Base-by-base conservation (phyloP, 2,888 invertebrate genomes). In the Trisateles emortualis region DNA sequence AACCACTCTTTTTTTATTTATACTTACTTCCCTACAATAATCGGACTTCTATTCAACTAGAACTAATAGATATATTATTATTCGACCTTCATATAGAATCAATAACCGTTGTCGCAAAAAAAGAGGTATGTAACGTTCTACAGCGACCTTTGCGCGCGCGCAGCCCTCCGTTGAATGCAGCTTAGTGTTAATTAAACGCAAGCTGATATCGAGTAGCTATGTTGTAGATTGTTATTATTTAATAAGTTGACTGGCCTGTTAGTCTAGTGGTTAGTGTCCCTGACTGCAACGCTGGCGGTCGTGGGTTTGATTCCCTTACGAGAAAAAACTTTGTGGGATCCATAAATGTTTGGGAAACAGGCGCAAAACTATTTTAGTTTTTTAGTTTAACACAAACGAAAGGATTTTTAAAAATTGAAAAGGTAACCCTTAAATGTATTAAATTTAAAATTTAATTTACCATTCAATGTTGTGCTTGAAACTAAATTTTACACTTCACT, bases 41-140 rank as follows among this genome's bases (percentile, higher is more conserved):
- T 29, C 29, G n/a, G 10, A 9, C 9, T 3, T n/a, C 11, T 9
- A 33, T 6, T 9, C 6, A 33, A 33, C 9, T 14, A 9, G 6
- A 33, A 33, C 33, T 33, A 33, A 13, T 1, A 43, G 5, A 19
- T 13, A 22, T 29, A 35, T 19, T 48, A 30, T 5, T 33, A 52
- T 47, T 22, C 47, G 52, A 45, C 57, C 47, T 56, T 65, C 46
- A 54, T 60, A 42, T 47, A 58, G 64, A 58, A 59, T 29, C 48
- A 49, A 47, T 68, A 63, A 54, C 47, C 43, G 36, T 33, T 42
- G 14, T 10, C 3, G 61, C 47, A 78, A 79, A 79, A 74, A 78
- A 68, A 72, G 75, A 78, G 76, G 83, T 74, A 85, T 83, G 75
- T 83, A 86, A 85, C 86, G 86, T 76, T 63, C 26, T 70, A 11